Evolutionary conservation across 2,113 vertebrate species (phyloP).

Genomic region (Gambusia affinis): DNA sequence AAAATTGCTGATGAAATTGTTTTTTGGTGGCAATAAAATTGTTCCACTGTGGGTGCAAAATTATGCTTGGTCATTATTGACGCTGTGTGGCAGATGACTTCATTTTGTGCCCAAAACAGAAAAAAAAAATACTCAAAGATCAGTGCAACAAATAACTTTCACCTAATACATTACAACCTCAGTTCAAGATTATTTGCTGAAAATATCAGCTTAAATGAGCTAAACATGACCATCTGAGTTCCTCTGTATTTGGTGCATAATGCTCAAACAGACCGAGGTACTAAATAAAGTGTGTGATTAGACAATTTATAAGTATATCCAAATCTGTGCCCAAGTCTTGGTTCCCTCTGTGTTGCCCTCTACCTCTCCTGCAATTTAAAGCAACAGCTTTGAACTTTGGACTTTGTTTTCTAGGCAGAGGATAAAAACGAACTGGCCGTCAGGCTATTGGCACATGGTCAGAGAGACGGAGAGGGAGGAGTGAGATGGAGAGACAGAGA

Average conservation of each 20-base stretch:
- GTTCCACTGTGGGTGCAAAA: too few relatives aligned
- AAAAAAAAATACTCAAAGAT: too few relatives aligned
- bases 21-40: too few relatives aligned
- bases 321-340: constrained; percentile 49
- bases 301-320: constrained; percentile 34
- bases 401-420: constrained; percentile 75
- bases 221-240: not conserved
- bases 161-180: too few relatives aligned
- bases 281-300: constrained; percentile 11
- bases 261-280: not conserved
- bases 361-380: constrained; percentile 56
- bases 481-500: constrained; percentile 52
- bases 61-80: too few relatives aligned
- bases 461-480: constrained; percentile 47
- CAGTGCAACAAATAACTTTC: too few relatives aligned
- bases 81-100: too few relatives aligned
- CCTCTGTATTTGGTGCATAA: not conserved
- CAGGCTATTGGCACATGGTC: constrained; percentile 61
- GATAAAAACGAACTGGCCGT: constrained; percentile 66
- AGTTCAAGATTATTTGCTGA: not conserved
- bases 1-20: not conserved
- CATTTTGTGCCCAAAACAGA: too few relatives aligned
- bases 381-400: constrained; percentile 77
- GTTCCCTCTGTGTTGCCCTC: constrained; percentile 34
- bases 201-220: not conserved